Conservation (phyloP, 2,113 vertebrate species). For the Galeopterus variegatus region DNA sequence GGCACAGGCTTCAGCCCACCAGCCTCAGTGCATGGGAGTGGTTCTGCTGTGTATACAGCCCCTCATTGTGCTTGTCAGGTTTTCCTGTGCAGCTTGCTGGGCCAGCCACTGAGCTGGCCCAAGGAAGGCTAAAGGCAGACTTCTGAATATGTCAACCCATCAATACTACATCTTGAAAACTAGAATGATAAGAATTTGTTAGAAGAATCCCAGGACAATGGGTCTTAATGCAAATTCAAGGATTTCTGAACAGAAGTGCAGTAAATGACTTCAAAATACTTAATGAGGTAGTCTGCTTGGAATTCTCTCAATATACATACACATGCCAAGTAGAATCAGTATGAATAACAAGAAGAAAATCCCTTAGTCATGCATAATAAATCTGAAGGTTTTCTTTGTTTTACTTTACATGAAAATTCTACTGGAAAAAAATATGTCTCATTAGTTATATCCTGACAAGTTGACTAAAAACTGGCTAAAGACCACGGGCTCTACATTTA, state of each 20-base stretch:
- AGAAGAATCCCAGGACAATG: background rate
- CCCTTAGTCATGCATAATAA: conserved; percentile 1
- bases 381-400: conserved; percentile 1
- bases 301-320: background rate
- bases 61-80: fast-evolving
- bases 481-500: too few relatives aligned
- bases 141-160: background rate
- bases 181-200: background rate
- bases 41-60: background rate
- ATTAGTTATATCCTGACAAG: background rate
- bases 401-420: background rate
- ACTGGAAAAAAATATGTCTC: background rate
- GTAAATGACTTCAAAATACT: conserved; percentile 1
- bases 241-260: background rate
- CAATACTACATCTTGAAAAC: background rate
- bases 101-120: too few relatives aligned
- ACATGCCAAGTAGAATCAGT: background rate
- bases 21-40: fast-evolving
- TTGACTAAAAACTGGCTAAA: background rate
- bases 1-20: background rate
- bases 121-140: background rate
- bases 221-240: background rate
- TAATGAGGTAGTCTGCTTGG: background rate
- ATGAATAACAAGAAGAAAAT: conserved; percentile 51
- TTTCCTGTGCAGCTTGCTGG: background rate